A percentile compares a stretch with the other conserved stretches of the same genome.
phyloP scores from a whole-genome alignment of 92 coral and sea anemone genomes.

The Actinernus sp. region DNA sequence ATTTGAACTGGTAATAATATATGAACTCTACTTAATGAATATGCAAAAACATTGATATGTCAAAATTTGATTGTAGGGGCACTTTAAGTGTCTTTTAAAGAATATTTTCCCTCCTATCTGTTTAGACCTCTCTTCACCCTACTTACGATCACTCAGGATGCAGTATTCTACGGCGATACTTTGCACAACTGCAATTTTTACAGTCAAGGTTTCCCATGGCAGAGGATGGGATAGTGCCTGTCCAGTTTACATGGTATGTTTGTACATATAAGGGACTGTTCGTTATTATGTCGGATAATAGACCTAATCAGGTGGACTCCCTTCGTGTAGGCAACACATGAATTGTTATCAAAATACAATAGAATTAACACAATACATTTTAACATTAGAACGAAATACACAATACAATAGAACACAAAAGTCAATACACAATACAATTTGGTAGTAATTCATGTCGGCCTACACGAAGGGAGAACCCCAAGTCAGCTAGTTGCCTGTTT shows the following conservation, averaged over 20 bases:
- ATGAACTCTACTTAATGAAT: too few species aligned
- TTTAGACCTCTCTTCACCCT: conserved; percentile 85
- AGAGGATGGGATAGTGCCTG: conserved; percentile 83
- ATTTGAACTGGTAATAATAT: too few species aligned
- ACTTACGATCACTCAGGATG: conserved; percentile 96
- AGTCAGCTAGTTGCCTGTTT: not conserved
- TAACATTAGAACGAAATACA: not conserved
- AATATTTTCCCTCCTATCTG: not conserved
- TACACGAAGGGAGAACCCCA: too few species aligned
- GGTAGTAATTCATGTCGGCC: too few species aligned
- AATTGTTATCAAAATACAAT: too few species aligned
- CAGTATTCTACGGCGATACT: conserved; percentile 81
- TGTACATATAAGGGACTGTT: not conserved
- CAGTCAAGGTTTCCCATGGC: conserved; percentile 93
- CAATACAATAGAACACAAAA: too few species aligned
- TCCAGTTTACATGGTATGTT: conserved; percentile 91
- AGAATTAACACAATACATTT: not conserved
- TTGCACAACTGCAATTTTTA: conserved; percentile 85
- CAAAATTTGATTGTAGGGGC: too few species aligned
- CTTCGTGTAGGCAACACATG: not conserved
- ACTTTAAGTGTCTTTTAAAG: not conserved
- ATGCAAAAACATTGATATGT: too few species aligned
- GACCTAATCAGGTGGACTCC: too few species aligned
- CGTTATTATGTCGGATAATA: not conserved
- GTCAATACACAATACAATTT: too few species aligned